Conservation (phyloP, 2,797 vertebrate species). For the Enteromius paludinosus region DNA sequence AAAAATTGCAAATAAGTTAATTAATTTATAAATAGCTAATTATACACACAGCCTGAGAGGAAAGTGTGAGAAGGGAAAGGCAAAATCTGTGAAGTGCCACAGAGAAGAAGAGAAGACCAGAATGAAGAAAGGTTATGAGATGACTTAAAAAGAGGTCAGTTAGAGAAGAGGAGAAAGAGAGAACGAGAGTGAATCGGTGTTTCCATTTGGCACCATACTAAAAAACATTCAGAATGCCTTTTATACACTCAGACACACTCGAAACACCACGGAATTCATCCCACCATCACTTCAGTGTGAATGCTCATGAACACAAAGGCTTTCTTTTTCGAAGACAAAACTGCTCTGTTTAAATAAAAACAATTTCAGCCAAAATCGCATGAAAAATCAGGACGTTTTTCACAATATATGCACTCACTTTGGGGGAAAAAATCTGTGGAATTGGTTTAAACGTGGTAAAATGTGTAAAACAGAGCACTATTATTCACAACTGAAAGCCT, state of each 20-base stretch:
- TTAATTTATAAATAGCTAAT: neutral
- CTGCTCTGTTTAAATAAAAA: neutral
- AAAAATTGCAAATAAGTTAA: neutral
- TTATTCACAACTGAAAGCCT: neutral
- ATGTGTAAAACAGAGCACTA: neutral
- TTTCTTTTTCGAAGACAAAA: neutral
- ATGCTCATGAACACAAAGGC: neutral
- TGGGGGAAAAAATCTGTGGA: neutral
- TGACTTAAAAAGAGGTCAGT: conserved; percentile 17
- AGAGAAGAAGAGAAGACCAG: conserved; percentile 12
- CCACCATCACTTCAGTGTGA: conserved; percentile 9
- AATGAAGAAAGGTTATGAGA: conserved; percentile 11
- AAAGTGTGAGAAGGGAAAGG: conserved; percentile 9
- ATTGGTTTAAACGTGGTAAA: neutral
- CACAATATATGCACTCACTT: neutral
- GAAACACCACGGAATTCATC: conserved; percentile 22
- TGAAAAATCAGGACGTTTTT: neutral
- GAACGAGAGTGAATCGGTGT: conserved; percentile 22
- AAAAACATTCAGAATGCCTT: conserved; percentile 33
- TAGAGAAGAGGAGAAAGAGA: conserved; percentile 4
- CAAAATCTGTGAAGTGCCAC: conserved; percentile 32
- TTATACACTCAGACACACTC: conserved; percentile 21
- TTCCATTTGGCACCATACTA: conserved; percentile 21
- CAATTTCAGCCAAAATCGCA: neutral
- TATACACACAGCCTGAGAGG: neutral